Evolutionary conservation across 2,113 vertebrate genomes (phyloP).

Genomic region (Tonatia bakeri): DNA sequence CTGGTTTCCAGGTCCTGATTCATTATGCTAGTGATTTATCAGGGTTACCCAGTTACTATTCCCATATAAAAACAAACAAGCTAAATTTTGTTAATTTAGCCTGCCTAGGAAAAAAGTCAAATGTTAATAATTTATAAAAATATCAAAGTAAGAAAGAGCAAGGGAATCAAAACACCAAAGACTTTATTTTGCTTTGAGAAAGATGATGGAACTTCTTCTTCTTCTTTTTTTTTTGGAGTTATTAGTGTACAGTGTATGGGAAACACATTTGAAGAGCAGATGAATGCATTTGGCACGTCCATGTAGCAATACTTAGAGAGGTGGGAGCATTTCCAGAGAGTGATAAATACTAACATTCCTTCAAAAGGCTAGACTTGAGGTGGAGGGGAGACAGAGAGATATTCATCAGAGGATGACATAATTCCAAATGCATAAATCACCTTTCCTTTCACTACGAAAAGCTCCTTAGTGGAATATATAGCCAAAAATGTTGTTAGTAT

Average conservation of each 20-base stretch:
- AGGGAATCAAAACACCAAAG: neutral
- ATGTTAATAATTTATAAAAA: constrained; percentile 6
- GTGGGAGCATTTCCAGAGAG: neutral
- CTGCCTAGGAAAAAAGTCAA: neutral
- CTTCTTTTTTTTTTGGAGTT: neutral
- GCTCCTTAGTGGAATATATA: neutral
- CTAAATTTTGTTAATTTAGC: neutral
- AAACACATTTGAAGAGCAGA: neutral
- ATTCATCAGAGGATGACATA: neutral
- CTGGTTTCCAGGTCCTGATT: neutral
- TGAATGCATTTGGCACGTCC: neutral
- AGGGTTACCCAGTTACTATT: neutral
- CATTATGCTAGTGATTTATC: neutral
- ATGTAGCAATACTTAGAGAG: neutral
- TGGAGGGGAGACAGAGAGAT: neutral
- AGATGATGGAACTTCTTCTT: neutral
- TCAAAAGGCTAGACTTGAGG: neutral
- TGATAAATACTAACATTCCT: neutral
- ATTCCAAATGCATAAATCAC: neutral
- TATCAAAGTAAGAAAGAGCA: neutral
- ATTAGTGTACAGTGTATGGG: neutral
- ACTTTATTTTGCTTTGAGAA: neutral
- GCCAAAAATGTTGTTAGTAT: neutral
- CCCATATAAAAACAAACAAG: neutral
- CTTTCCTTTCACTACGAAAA: neutral